A percentile compares a stretch with the other conserved stretches of the same genome.
phyloP scores from a whole-genome alignment of 2,888 invertebrate species.

The Ornithoptera priamus region DNA sequence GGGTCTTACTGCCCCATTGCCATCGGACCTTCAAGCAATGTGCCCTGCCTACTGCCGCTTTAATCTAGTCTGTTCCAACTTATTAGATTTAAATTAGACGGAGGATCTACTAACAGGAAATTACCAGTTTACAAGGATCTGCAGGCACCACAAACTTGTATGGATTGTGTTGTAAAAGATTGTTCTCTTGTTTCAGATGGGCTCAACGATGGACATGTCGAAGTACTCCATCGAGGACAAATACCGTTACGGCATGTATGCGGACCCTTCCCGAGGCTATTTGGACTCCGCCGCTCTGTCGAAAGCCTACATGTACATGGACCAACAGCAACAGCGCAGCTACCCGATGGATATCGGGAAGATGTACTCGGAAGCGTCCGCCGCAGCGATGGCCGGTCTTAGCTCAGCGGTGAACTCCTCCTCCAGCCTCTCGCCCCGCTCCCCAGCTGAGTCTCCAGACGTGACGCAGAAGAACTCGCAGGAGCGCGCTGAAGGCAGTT shows the following conservation, averaged over 20 bases:
- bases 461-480: conserved; percentile 68
- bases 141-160: no score
- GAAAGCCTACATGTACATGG: conserved; percentile 89
- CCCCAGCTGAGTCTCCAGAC: conserved; percentile 80
- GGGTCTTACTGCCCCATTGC: no score
- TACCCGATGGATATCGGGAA: conserved; percentile 84
- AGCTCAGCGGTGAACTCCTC: conserved; percentile 69
- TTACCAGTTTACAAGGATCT: no score
- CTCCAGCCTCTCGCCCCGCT: conserved; percentile 69
- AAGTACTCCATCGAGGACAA: conserved; percentile 89
- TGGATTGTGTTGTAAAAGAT: neutral
- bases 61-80: no score
- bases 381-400: conserved; percentile 79
- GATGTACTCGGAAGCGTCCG: conserved; percentile 83
- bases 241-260: conserved; percentile 88
- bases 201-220: conserved; percentile 87
- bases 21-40: no score
- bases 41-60: no score
- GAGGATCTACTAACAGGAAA: no score
- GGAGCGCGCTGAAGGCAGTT: conserved; percentile 78
- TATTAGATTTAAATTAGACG: no score
- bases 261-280: conserved; percentile 86
- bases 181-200: conserved; percentile 80
- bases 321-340: conserved; percentile 77
- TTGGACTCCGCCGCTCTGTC: conserved; percentile 86